Evolutionary conservation across 2,888 invertebrate genomes (phyloP).

Genomic region (Megastigmus dorsalis): DNA sequence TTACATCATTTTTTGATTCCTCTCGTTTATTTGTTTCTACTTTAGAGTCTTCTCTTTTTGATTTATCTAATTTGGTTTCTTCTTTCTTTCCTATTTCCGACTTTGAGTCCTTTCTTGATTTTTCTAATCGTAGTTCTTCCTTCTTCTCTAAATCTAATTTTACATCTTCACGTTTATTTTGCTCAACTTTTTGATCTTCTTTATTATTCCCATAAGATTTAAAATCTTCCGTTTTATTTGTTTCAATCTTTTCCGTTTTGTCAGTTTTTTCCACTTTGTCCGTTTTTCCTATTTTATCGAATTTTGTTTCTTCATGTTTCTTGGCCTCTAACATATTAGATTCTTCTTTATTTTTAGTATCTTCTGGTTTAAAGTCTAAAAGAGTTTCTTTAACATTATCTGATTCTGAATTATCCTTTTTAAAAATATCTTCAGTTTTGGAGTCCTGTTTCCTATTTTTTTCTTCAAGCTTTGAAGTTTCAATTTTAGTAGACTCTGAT

Average conservation of each 20-base stretch:
- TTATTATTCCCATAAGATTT: conserved; percentile 30
- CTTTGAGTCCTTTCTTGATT: conserved; percentile 53
- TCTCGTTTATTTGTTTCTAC: conserved; percentile 50
- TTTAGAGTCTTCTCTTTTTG: conserved; percentile 54
- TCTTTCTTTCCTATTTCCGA: conserved; percentile 52
- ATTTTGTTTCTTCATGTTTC: conserved; percentile 31
- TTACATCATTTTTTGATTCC: conserved; percentile 52
- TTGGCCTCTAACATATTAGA: conserved; percentile 40
- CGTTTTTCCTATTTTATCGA: conserved; percentile 50
- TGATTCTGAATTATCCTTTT: conserved; percentile 23
- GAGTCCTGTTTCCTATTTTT: conserved; percentile 44
- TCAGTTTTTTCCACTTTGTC: conserved; percentile 12
- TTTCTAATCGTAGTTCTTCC: conserved; percentile 53
- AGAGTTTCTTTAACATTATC: conserved; percentile 21
- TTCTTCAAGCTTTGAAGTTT: conserved; percentile 30
- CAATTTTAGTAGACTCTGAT: conserved; percentile 34
- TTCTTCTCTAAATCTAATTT: conserved; percentile 48
- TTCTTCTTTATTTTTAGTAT: conserved; percentile 53
- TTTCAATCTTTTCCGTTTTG: conserved; percentile 27
- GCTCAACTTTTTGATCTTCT: conserved; percentile 29
- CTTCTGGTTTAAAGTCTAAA: conserved; percentile 29
- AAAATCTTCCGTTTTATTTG: conserved; percentile 23
- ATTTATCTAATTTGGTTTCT: conserved; percentile 53
- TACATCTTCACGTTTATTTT: conserved; percentile 50
- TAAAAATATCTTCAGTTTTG: conserved; percentile 29